Conservation (phyloP, 2,113 vertebrate genomes). For the Vidua macroura region DNA sequence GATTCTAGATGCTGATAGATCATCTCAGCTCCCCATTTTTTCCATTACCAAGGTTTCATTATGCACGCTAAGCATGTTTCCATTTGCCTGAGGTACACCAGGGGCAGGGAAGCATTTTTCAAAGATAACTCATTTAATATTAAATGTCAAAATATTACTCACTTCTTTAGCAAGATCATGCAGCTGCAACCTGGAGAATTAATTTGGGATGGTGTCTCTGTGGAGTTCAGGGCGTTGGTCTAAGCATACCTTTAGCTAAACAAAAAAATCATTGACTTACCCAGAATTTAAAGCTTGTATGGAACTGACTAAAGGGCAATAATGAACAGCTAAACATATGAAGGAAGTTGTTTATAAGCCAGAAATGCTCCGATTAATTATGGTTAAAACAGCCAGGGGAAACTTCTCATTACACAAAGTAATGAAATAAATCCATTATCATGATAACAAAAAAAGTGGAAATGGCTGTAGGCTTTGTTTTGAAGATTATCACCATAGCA, state of each 20-base stretch:
- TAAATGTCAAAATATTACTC: slow-evolving; percentile 79
- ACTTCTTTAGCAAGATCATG: slow-evolving; percentile 72
- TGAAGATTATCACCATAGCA: slow-evolving; percentile 36
- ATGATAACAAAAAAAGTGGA: slow-evolving; percentile 30
- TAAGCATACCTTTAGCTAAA: slow-evolving; percentile 61
- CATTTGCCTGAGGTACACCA: slow-evolving; percentile 71
- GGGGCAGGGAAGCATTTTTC: slow-evolving; percentile 76
- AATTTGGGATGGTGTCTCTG: slow-evolving; percentile 67
- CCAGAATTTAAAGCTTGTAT: slow-evolving; percentile 49
- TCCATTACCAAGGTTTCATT: slow-evolving; percentile 74
- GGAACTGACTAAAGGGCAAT: slow-evolving; percentile 51
- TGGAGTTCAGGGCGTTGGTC: slow-evolving; percentile 65
- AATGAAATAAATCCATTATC: slow-evolving; percentile 27
- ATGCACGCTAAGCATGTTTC: slow-evolving; percentile 73
- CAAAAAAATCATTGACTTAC: slow-evolving; percentile 56
- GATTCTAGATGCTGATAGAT: slow-evolving; percentile 54
- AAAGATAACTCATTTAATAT: slow-evolving; percentile 77
- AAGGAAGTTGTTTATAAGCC: slow-evolving; percentile 60
- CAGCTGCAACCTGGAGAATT: slow-evolving; percentile 74
- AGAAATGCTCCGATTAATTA: slow-evolving; percentile 64
- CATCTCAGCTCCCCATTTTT: slow-evolving; percentile 62
- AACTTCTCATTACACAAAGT: slow-evolving; percentile 49
- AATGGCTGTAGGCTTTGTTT: slow-evolving; percentile 26
- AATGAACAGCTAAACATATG: slow-evolving; percentile 53
- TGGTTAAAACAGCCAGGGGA: slow-evolving; percentile 58